These are phyloP conservation scores for Troides oblongomaculatus DNA, from an alignment of 2,888 invertebrate genomes.

Conservation along the genomic window DNA sequence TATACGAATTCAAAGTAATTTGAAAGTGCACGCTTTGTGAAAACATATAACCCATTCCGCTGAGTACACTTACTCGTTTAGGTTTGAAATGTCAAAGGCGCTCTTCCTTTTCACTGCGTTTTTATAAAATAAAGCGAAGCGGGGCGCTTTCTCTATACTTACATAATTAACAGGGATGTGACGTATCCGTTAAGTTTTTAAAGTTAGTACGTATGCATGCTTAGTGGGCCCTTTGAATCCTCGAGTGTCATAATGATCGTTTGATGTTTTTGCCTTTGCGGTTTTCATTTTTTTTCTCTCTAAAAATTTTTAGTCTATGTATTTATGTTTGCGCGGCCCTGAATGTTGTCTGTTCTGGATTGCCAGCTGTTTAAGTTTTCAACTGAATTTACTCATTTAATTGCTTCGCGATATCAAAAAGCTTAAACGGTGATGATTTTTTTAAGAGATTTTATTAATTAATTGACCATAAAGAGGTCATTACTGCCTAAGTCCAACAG, in stretches of 20 bases:
- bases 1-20: slow-evolving; percentile 26
- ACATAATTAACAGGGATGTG: slow-evolving; percentile 71
- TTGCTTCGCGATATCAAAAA: slow-evolving; percentile 4
- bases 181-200: slow-evolving; percentile 51
- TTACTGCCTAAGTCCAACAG: too few relatives aligned
- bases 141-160: slow-evolving; percentile 45
- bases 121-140: slow-evolving; percentile 53
- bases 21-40: slow-evolving; percentile 35
- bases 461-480: too few relatives aligned
- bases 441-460: background rate
- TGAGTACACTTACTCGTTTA: slow-evolving; percentile 53
- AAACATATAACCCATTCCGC: slow-evolving; percentile 54
- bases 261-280: slow-evolving; percentile 45
- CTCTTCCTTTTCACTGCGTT: slow-evolving; percentile 74
- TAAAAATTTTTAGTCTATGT: slow-evolving; percentile 34
- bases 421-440: slow-evolving; percentile 4
- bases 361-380: slow-evolving; percentile 19
- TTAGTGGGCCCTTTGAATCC: slow-evolving; percentile 62
- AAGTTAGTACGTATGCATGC: slow-evolving; percentile 50
- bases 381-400: slow-evolving; percentile 12
- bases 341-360: slow-evolving; percentile 18
- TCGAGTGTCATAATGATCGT: slow-evolving; percentile 57
- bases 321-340: slow-evolving; percentile 17
- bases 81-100: slow-evolving; percentile 66
- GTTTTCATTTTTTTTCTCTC: slow-evolving; percentile 34